Evolutionary conservation across 1,140 invertebrate genomes (phyloP).

Genomic region (Hyposmocoma kahamanoa): DNA sequence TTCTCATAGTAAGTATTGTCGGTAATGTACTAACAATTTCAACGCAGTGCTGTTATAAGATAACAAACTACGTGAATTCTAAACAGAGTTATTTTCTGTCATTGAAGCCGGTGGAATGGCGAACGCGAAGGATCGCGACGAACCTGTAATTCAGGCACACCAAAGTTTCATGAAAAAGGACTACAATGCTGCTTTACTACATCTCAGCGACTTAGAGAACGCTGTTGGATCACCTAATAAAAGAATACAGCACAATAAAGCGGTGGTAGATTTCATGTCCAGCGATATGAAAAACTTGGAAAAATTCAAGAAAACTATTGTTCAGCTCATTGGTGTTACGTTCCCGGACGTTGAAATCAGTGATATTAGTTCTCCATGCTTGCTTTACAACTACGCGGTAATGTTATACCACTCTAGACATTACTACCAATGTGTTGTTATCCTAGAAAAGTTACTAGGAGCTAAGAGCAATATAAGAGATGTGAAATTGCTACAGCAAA

Average conservation of each 20-base stretch:
- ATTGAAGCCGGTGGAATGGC: too few species aligned
- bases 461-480: conserved; percentile 58
- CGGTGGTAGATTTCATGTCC: conserved; percentile 50
- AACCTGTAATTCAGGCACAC: conserved; percentile 44
- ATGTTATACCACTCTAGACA: conserved; percentile 87
- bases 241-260: conserved; percentile 60
- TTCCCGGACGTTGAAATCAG: conserved; percentile 62
- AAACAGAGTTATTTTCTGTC: too few species aligned
- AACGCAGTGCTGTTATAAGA: too few species aligned
- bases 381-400: conserved; percentile 88
- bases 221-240: conserved; percentile 41
- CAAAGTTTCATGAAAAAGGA: conserved; percentile 54
- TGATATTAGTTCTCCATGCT: conserved; percentile 68
- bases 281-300: conserved; percentile 80
- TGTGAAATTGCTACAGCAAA: conserved; percentile 52
- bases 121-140: conserved; percentile 35
- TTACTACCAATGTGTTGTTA: conserved; percentile 81
- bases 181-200: conserved; percentile 40
- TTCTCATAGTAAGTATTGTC: too few species aligned
- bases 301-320: conserved; percentile 80
- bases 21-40: too few species aligned
- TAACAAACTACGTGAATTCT: too few species aligned
- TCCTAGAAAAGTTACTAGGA: conserved; percentile 77
- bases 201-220: conserved; percentile 53
- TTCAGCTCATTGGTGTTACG: conserved; percentile 76